Conservation (phyloP, 2,797 vertebrate species). For the Buphagus erythrorhynchus region DNA sequence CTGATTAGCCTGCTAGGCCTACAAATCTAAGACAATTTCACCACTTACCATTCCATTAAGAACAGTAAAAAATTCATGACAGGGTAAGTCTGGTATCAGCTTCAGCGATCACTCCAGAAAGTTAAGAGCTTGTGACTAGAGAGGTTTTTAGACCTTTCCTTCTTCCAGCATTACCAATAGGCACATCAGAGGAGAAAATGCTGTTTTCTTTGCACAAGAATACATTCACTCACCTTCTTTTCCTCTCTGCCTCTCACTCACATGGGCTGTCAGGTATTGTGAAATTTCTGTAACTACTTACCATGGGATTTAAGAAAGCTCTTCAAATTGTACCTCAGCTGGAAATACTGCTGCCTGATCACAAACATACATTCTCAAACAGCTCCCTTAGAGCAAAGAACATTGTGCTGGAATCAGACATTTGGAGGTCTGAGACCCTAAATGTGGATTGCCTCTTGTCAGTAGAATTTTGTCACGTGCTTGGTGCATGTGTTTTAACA, state of each 20-base stretch:
- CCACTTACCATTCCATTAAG: conserved; percentile 60
- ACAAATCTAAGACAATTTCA: conserved; percentile 59
- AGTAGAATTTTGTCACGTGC: neutral
- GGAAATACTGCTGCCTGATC: neutral
- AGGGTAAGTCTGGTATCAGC: conserved; percentile 47
- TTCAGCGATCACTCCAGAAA: conserved; percentile 17
- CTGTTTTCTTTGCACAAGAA: neutral
- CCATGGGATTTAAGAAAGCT: neutral
- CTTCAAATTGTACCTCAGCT: neutral
- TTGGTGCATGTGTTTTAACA: neutral
- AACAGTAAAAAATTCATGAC: conserved; percentile 63
- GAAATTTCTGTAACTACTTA: neutral
- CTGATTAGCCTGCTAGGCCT: conserved; percentile 22
- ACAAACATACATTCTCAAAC: neutral
- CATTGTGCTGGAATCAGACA: neutral
- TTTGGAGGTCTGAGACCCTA: neutral
- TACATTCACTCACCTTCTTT: neutral
- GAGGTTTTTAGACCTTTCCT: neutral
- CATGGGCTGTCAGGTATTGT: neutral
- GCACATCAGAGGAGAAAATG: neutral
- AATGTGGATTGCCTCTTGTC: neutral
- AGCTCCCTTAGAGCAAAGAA: neutral
- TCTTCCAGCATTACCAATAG: neutral
- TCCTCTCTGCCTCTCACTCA: neutral
- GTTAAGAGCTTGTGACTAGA: conserved; percentile 5